These are phyloP conservation scores for Xiphydria camelus DNA, from an alignment of 2,888 invertebrate species.

Conservation along the genomic window DNA sequence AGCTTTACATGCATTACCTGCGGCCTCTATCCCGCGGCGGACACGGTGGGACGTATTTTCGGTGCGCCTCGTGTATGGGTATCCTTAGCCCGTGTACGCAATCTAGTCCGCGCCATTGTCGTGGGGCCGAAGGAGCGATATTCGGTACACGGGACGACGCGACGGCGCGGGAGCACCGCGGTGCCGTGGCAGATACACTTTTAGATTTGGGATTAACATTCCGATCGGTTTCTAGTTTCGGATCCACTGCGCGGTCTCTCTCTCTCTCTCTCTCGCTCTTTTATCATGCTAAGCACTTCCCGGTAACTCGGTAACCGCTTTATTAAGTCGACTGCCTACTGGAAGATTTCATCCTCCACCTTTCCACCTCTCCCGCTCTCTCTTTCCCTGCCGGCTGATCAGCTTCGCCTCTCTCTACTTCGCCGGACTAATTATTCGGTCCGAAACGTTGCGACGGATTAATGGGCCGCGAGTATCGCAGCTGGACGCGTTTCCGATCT, in stretches of 20 bases:
- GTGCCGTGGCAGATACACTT: neutral
- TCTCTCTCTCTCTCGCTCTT: too few relatives aligned
- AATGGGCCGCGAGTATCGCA: too few relatives aligned
- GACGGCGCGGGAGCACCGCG: neutral
- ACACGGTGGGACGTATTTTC: conserved; percentile 4
- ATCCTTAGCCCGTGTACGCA: neutral
- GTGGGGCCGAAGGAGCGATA: neutral
- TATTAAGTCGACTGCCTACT: conserved; percentile 2
- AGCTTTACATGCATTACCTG: conserved; percentile 11
- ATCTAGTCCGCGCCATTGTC: too few relatives aligned
- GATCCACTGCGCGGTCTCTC: conserved; percentile 10
- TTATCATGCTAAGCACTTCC: conserved; percentile 14
- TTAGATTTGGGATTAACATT: conserved; percentile 14
- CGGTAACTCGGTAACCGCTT: conserved; percentile 5
- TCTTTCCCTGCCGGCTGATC: too few relatives aligned
- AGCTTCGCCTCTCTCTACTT: too few relatives aligned
- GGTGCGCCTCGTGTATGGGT: neutral
- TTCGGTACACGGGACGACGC: neutral
- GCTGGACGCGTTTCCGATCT: too few relatives aligned
- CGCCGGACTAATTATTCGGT: too few relatives aligned
- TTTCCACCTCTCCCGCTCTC: too few relatives aligned
- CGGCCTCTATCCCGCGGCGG: conserved; percentile 1
- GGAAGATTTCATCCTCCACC: neutral
- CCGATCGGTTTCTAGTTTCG: conserved; percentile 15
- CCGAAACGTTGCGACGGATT: too few relatives aligned